These are phyloP conservation scores for Sylvietta virens DNA, from an alignment of 2,113 vertebrate genomes.

Conservation along the genomic window DNA sequence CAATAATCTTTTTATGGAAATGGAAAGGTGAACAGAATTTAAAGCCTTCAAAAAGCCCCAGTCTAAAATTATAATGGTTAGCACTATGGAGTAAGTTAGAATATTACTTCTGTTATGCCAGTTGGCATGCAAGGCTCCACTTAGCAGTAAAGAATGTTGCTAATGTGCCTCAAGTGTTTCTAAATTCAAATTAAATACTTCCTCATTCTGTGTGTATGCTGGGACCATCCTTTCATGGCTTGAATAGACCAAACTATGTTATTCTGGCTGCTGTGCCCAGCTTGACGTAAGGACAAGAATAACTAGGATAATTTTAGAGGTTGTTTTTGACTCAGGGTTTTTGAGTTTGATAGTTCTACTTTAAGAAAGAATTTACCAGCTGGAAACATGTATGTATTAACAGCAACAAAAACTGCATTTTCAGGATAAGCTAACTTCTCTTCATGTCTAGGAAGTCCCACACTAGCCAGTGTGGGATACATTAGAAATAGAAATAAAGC, in stretches of 20 bases:
- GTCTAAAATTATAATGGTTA: not conserved
- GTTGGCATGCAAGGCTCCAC: not conserved
- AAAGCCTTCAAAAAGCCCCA: not conserved
- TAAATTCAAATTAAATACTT: constrained; percentile 50
- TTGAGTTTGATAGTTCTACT: not conserved
- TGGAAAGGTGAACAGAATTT: constrained; percentile 5
- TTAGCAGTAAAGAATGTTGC: not conserved
- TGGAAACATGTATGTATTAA: not conserved
- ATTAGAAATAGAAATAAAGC: not conserved
- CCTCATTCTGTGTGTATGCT: not conserved
- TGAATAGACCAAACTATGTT: not conserved
- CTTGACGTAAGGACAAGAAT: not conserved
- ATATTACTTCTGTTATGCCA: not conserved
- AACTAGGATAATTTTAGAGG: not conserved
- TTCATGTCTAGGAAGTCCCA: not conserved
- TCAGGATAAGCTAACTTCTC: not conserved
- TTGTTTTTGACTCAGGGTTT: not conserved
- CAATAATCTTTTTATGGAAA: not conserved
- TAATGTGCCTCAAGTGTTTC: constrained; percentile 38
- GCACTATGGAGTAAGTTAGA: not conserved
- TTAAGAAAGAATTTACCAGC: not conserved
- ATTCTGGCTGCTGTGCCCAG: not conserved
- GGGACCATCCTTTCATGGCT: not conserved
- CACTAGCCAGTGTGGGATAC: not conserved
- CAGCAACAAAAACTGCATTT: not conserved